These are phyloP conservation scores for Notarius quadriscutis DNA, from an alignment of 2,113 vertebrate genomes.

Conservation along the genomic window DNA sequence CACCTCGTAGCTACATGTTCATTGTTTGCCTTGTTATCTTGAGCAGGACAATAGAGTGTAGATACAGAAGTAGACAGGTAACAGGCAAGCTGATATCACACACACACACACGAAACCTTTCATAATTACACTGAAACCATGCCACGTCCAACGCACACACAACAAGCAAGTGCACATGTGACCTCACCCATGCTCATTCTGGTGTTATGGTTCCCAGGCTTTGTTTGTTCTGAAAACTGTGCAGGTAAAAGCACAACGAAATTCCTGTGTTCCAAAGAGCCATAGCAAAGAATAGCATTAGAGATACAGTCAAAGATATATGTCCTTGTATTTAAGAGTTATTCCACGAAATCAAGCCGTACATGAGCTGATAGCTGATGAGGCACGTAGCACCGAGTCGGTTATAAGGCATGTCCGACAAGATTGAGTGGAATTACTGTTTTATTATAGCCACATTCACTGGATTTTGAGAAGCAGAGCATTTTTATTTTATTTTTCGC, in stretches of 20 bases:
- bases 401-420: too few species aligned
- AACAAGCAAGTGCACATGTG: conserved; percentile 9
- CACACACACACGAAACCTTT: conserved; percentile 23
- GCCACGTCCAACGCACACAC: conserved; percentile 26
- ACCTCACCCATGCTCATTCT: conserved; percentile 47
- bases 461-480: too few species aligned
- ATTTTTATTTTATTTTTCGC: too few species aligned
- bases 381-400: too few species aligned
- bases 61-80: not conserved
- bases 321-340: too few species aligned
- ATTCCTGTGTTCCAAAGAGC: not conserved
- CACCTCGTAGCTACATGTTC: not conserved
- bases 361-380: too few species aligned
- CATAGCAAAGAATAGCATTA: not conserved
- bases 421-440: too few species aligned
- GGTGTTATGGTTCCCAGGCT: conserved; percentile 26
- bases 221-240: conserved; percentile 38
- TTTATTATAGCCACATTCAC: too few species aligned
- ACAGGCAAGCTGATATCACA: not conserved
- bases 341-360: too few species aligned
- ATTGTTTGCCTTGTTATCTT: conserved; percentile 12
- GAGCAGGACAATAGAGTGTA: conserved; percentile 1
- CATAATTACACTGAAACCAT: conserved; percentile 65
- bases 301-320: not conserved
- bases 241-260: not conserved